Evolutionary conservation across 2,797 vertebrate species (phyloP).

Genomic region (Apogon hyalosoma): DNA sequence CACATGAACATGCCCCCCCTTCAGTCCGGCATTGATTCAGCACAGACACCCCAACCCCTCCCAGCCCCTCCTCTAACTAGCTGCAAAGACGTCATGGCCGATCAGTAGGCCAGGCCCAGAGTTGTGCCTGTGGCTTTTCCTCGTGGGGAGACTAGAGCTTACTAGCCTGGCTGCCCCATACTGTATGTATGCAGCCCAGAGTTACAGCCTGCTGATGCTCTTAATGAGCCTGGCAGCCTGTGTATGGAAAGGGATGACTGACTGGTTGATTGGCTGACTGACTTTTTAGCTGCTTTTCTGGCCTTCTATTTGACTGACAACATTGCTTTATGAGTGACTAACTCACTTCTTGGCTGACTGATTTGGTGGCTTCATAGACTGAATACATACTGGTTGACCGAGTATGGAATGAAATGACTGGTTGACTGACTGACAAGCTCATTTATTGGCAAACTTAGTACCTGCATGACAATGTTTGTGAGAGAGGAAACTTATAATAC

Average conservation of each 20-base stretch:
- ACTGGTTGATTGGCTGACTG: constrained; percentile 73
- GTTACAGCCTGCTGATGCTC: constrained; percentile 90
- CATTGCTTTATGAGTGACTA: neutral
- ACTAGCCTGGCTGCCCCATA: constrained; percentile 83
- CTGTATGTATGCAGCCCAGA: constrained; percentile 78
- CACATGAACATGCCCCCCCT: constrained; percentile 65
- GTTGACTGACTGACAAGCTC: neutral
- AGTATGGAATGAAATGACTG: neutral
- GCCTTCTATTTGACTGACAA: constrained; percentile 39
- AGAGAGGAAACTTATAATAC: neutral
- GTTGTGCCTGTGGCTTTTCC: constrained; percentile 95
- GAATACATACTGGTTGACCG: neutral
- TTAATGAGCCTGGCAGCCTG: constrained; percentile 97
- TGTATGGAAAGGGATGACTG: constrained; percentile 83
- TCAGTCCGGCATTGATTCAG: constrained; percentile 74
- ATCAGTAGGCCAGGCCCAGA: constrained; percentile 92
- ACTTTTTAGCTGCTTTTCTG: constrained; percentile 34
- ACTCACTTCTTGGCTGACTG: constrained; percentile 1
- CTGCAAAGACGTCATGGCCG: constrained; percentile 97
- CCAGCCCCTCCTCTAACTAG: constrained; percentile 81
- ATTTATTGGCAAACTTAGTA: neutral
- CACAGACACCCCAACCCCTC: constrained; percentile 26
- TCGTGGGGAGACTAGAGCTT: constrained; percentile 71
- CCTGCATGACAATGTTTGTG: constrained; percentile 13
- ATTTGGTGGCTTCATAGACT: constrained; percentile 13